phyloP scores from a whole-genome alignment of 2,888 invertebrate genomes.

The Epistrophe grossulariae region DNA sequence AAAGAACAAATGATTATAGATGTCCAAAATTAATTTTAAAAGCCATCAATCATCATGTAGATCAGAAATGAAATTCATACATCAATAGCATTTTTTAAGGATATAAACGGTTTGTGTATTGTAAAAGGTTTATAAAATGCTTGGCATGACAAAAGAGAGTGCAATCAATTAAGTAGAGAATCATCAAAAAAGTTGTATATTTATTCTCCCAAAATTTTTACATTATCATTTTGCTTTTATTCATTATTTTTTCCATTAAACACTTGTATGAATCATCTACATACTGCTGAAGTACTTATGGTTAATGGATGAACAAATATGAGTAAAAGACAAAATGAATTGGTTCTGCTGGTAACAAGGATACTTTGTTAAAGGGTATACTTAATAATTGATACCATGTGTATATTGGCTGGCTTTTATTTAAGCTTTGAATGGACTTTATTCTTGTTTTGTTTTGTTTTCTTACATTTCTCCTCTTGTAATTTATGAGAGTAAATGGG shows the following conservation, averaged over 20 bases:
- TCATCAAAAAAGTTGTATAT: neutral
- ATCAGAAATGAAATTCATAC: no score
- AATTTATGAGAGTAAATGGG: neutral
- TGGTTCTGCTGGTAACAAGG: slow-evolving; percentile 9
- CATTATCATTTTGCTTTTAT: neutral
- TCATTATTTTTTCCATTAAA: slow-evolving; percentile 33
- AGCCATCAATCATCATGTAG: no score
- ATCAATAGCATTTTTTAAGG: no score
- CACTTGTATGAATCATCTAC: slow-evolving; percentile 21
- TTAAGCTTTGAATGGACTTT: neutral
- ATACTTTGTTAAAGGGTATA: slow-evolving; percentile 17
- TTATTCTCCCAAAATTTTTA: neutral
- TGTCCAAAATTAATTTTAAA: no score
- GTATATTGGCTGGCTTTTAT: neutral
- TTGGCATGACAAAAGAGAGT: neutral
- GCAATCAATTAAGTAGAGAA: slow-evolving; percentile 2
- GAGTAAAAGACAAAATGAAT: slow-evolving; percentile 5
- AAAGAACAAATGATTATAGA: no score
- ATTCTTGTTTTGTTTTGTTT: neutral
- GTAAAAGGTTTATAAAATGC: neutral
- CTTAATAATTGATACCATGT: slow-evolving; percentile 11
- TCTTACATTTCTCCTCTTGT: no score
- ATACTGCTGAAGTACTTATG: slow-evolving; percentile 14
- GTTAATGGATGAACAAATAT: slow-evolving; percentile 30
- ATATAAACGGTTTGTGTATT: neutral